Percentiles rank a stretch among this genome's conserved stretches.
These are phyloP conservation scores for Galaxias olidus DNA, from an alignment of 2,797 vertebrate genomes.

Conservation along the genomic window DNA sequence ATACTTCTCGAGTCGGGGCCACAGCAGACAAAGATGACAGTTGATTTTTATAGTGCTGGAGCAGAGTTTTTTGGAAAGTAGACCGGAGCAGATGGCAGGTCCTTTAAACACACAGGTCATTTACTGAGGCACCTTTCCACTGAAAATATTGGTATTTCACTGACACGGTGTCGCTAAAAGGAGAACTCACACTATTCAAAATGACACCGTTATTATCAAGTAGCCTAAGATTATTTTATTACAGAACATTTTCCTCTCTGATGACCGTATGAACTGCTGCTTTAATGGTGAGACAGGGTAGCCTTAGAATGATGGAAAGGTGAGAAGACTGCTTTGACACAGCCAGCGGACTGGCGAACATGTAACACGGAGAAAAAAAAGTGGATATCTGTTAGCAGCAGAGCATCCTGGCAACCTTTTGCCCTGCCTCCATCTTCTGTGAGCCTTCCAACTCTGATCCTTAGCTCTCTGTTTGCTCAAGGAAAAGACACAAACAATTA, in stretches of 20 bases:
- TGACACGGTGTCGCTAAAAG: neutral
- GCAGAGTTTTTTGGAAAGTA: constrained; percentile 57
- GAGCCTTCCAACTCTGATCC: constrained; percentile 57
- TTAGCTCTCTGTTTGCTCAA: constrained; percentile 53
- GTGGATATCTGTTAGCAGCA: constrained; percentile 70
- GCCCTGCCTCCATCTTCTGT: constrained; percentile 65
- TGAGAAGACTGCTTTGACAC: constrained; percentile 48
- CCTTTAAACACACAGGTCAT: constrained; percentile 48
- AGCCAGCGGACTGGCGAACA: constrained; percentile 47
- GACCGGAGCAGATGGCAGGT: constrained; percentile 52
- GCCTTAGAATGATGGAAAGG: constrained; percentile 46
- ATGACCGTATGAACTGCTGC: constrained; percentile 9
- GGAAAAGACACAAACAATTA: constrained; percentile 75
- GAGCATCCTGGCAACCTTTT: constrained; percentile 62
- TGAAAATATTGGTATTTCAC: neutral
- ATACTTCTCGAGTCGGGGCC: constrained; percentile 76
- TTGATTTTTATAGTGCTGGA: constrained; percentile 78
- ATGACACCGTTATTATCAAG: constrained; percentile 26
- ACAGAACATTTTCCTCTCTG: constrained; percentile 7
- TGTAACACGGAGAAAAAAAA: constrained; percentile 61
- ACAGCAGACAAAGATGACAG: constrained; percentile 68
- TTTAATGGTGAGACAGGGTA: neutral
- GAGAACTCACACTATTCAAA: constrained; percentile 3
- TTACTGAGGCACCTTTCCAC: constrained; percentile 34
- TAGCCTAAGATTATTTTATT: constrained; percentile 34